Evolutionary conservation across 2,797 vertebrate genomes (phyloP).

Genomic region (Chrysocyon brachyurus): DNA sequence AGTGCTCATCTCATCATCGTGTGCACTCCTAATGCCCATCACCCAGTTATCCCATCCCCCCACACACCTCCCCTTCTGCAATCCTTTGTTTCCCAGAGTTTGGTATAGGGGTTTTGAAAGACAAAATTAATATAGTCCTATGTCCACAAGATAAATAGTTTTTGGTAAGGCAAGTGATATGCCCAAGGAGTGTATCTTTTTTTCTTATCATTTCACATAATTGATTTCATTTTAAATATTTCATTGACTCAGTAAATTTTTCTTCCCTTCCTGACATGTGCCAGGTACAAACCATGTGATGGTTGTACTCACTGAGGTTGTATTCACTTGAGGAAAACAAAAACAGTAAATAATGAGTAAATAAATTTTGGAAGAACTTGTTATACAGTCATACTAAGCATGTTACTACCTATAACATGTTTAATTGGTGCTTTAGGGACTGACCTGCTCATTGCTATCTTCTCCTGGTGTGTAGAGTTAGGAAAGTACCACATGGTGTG

Average conservation of each 20-base stretch:
- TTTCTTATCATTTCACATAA: conserved; percentile 4
- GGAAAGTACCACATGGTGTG: not conserved
- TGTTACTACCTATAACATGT: not conserved
- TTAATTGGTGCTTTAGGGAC: not conserved
- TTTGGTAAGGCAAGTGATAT: not conserved
- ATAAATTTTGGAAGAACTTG: not conserved
- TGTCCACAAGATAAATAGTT: not conserved
- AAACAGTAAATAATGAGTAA: not conserved
- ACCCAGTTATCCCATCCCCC: no score
- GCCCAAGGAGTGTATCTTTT: not conserved
- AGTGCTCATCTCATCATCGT: no score
- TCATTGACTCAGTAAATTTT: not conserved
- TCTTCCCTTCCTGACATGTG: not conserved
- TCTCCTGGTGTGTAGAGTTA: not conserved
- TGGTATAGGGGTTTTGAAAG: not conserved
- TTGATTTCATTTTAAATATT: conserved; percentile 40
- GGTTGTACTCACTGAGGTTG: not conserved
- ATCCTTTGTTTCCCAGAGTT: no score
- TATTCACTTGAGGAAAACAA: not conserved
- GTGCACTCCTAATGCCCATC: no score
- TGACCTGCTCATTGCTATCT: not conserved
- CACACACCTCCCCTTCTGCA: no score
- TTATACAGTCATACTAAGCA: not conserved
- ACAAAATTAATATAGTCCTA: not conserved
- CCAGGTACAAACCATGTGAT: not conserved